Conservation (phyloP, 2,888 invertebrate genomes). For the Drosophila tripunctata region DNA sequence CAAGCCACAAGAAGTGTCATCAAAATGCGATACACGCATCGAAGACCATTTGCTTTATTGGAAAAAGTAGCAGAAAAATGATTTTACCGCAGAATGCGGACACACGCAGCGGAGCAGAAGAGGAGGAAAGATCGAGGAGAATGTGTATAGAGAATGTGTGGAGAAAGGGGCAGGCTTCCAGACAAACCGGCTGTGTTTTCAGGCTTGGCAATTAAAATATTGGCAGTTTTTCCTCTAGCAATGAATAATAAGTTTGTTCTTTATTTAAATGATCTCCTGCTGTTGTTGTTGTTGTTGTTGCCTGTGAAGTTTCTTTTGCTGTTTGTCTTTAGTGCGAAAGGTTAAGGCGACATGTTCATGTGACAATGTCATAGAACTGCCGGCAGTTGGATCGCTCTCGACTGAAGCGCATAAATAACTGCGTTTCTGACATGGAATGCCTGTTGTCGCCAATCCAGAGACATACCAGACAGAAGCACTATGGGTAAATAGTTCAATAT, state of each 20-base stretch:
- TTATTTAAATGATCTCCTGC: conserved; percentile 50
- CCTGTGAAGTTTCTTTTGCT: conserved; percentile 27
- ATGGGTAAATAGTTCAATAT: not conserved
- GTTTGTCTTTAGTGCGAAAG: conserved; percentile 66
- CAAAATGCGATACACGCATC: conserved; percentile 71
- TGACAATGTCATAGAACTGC: conserved; percentile 78
- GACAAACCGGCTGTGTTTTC: conserved; percentile 56
- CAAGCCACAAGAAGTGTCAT: conserved; percentile 50
- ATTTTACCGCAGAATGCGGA: conserved; percentile 77
- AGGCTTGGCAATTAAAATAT: conserved; percentile 74
- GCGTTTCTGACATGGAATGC: conserved; percentile 77
- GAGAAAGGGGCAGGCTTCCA: not conserved
- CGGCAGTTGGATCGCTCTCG: conserved; percentile 53
- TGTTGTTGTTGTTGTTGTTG: conserved; percentile 27
- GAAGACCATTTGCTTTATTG: conserved; percentile 78
- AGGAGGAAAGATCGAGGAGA: conserved; percentile 14
- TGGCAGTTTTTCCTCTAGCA: conserved; percentile 74
- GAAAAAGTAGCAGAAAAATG: conserved; percentile 69
- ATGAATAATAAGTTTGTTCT: conserved; percentile 71
- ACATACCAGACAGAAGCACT: conserved; percentile 13
- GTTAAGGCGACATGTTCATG: conserved; percentile 80
- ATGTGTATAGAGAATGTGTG: conserved; percentile 1
- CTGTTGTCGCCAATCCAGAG: conserved; percentile 35
- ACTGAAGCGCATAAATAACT: conserved; percentile 80
- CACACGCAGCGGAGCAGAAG: conserved; percentile 69